Base-by-base conservation (phyloP, 2,113 vertebrate species). In the Anhinga rufa region DNA sequence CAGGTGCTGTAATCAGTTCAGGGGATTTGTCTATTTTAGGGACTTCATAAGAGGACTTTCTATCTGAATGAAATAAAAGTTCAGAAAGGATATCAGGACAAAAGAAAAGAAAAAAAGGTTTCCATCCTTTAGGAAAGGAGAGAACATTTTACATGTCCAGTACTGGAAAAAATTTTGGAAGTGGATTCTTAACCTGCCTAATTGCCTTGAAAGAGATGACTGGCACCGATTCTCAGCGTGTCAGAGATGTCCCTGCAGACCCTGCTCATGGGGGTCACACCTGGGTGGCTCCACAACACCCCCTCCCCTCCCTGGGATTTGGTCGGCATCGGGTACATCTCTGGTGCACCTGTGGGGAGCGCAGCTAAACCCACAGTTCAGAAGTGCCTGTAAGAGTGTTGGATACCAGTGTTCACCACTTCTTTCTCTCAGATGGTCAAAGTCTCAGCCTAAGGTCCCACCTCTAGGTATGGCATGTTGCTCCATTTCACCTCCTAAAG, bases 401-500 rank as follows among this genome's bases (percentile, higher is more conserved):
- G 5, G 34, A 16, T 16, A 29, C 22, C 10, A 25, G n/a, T 3
- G 32, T 19, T 52, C 25, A 61, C 6, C 16, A 4, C 34, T 51
- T 61, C 20, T 86, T 77, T 68, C 48, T 54, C 62, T 66, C 46
- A 84, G 54, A 36, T 25, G 12, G 13, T 25, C 42, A 31, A 21
- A 48, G 21, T 16, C 75, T 44, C 44, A 44, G 9, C 17, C 36
- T 44, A 22, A 88, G 26, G 17, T 12, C 31, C 17, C 51, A 32
- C 9, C 17, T 78, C 29, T 40, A 8, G 3, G 9, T 25, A 55
- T 0, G 0, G 38, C 51, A 29, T 0, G 0, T 42, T 48, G 28
- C 28, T 65, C 21, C 4, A 0, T 44, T 38, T 65, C 64, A 70
- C 4, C 19, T 49, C 61, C 38, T 69, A 6, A 60, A 69, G 34